Conservation (phyloP, 2,113 vertebrate genomes). For the Sinocyclocheilus maitianheensis region DNA sequence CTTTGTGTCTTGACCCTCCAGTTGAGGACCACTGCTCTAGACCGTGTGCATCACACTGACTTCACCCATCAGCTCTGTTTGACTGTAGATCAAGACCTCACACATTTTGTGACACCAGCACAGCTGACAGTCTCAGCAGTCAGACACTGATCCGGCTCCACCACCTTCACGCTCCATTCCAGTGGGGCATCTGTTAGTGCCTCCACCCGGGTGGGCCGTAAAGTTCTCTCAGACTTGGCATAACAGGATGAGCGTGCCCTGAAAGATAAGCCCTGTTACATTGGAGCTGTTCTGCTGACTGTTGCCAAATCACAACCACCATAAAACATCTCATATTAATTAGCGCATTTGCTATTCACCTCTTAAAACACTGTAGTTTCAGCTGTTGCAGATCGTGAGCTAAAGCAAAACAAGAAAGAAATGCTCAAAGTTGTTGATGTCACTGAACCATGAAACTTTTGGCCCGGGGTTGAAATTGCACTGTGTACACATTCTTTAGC, state of each 20-base stretch:
- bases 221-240: conserved; percentile 15
- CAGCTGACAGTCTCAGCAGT: conserved; percentile 39
- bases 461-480: conserved; percentile 80
- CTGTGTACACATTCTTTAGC: conserved; percentile 78
- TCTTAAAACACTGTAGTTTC: conserved; percentile 57
- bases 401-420: conserved; percentile 60
- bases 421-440: conserved; percentile 74
- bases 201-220: conserved; percentile 14
- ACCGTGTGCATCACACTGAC: conserved; percentile 16
- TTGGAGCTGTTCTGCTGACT: neutral
- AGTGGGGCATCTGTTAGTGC: conserved; percentile 11
- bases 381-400: conserved; percentile 48
- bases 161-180: neutral
- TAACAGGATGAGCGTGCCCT: neutral
- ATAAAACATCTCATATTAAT: conserved; percentile 13
- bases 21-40: neutral
- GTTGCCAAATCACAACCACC: conserved; percentile 29
- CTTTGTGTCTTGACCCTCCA: neutral
- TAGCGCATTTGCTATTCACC: neutral
- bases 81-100: conserved; percentile 37
- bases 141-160: neutral
- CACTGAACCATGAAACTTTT: conserved; percentile 80
- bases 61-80: conserved; percentile 28
- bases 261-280: conserved; percentile 30
- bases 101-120: conserved; percentile 27